Conservation (phyloP, 2,113 vertebrate genomes). For the Apistogramma diplotaenia region DNA sequence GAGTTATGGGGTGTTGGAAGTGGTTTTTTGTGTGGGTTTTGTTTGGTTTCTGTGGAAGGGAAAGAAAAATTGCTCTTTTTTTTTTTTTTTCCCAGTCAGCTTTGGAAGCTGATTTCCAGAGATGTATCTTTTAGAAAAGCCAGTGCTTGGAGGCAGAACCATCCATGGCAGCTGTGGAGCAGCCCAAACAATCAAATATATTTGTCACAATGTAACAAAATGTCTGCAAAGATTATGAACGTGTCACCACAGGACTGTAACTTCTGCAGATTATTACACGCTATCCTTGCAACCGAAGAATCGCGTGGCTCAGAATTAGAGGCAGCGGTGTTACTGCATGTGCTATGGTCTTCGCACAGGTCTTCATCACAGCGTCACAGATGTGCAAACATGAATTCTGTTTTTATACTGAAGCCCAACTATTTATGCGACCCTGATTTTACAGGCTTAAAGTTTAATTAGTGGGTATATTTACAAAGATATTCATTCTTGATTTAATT, state of each 20-base stretch:
- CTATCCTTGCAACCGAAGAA: slow-evolving; percentile 7
- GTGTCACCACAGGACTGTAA: slow-evolving; percentile 14
- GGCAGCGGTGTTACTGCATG: slow-evolving; percentile 1
- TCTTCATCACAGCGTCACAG: slow-evolving; percentile 20
- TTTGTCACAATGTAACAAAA: slow-evolving; percentile 14
- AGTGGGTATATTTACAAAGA: slow-evolving; percentile 42
- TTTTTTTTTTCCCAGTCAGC: slow-evolving; percentile 31
- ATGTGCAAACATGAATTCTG: slow-evolving; percentile 23
- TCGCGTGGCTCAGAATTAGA: neutral
- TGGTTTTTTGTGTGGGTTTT: slow-evolving; percentile 23
- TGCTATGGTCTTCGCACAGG: neutral
- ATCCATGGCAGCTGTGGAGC: neutral
- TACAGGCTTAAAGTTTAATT: slow-evolving; percentile 50
- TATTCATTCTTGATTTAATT: slow-evolving; percentile 45
- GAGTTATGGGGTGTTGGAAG: slow-evolving; percentile 17
- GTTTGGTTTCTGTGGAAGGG: neutral
- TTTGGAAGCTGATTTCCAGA: slow-evolving; percentile 28
- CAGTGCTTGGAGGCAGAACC: neutral
- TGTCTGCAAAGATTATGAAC: slow-evolving; percentile 14
- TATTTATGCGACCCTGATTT: slow-evolving; percentile 26
- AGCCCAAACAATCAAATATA: slow-evolving; percentile 26
- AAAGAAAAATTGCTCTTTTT: neutral
- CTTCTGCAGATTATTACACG: slow-evolving; percentile 35
- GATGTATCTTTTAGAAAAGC: slow-evolving; percentile 18
- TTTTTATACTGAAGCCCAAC: slow-evolving; percentile 4